Base-by-base conservation (phyloP, 2,113 vertebrate genomes). In the Vimba vimba region DNA sequence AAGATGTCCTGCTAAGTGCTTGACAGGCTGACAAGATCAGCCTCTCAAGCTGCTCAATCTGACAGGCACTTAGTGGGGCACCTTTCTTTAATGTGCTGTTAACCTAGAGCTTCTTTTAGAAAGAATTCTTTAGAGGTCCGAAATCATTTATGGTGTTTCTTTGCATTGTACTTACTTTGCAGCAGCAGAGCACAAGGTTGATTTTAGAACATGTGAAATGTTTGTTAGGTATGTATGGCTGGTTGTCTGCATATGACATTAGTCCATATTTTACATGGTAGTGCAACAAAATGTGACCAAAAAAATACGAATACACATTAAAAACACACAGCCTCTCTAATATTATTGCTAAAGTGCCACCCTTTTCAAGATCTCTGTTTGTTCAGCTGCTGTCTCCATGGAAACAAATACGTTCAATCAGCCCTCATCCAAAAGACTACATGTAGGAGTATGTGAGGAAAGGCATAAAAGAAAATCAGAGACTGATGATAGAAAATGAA, bases 351-450 rank as follows among this genome's bases (percentile, higher is more conserved):
- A 33, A 64, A 85, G 81, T 64, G 47, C 39, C 68, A 62, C 52
- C 45, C 71, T 77, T 77, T 74, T 85, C 71, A 69, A 85, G 75
- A 88, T 89, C 88, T 82, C 81, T 85, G 84, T 82, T 79, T 85
- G 79, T 85, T 85, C 76, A 78, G 68, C 87, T 86, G 78, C 80
- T 71, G 89, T 93, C 87, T 86, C 90, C 88, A 91, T 92, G 88
- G 86, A 89, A 92, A 93, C 90, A 91, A 90, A 89, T 76, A 85
- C 81, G 43, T 85, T 84, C 59, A 85, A 90, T 89, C 85, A 87
- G 69, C 55, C 68, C 36, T 66, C 78, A 76, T 82, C 74, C 45
- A 86, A 62, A 80, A 83, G 25, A 85, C 85, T 60, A 50, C 47
- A 8, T 75, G 75, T 71, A 82, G 84, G 87, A 86, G 80, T 84